phyloP scores from a whole-genome alignment of 2,113 vertebrate genomes.

The Mormyrus iriodes region DNA sequence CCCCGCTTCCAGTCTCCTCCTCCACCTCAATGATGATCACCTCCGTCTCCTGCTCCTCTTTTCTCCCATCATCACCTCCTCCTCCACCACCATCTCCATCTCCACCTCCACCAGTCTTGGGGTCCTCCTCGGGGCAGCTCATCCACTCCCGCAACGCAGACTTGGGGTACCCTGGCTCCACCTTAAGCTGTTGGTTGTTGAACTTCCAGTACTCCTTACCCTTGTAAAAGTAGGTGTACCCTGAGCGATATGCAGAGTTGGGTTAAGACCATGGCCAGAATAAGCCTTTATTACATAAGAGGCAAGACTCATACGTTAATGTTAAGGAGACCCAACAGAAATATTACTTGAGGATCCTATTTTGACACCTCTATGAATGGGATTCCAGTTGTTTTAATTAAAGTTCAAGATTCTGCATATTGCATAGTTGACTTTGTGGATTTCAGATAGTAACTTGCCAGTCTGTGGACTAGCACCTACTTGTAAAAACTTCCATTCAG shows the following conservation, averaged over 20 bases:
- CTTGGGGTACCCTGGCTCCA: constrained; percentile 82
- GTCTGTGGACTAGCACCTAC: not conserved
- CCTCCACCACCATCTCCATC: constrained; percentile 24
- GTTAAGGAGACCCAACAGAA: not conserved
- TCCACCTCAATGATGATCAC: constrained; percentile 73
- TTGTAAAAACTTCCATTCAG: not conserved
- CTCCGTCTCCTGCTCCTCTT: constrained; percentile 57
- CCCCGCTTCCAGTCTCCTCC: constrained; percentile 43
- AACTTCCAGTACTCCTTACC: constrained; percentile 89
- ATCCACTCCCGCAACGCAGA: constrained; percentile 80
- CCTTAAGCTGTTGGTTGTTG: constrained; percentile 80
- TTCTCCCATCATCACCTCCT: constrained; percentile 27
- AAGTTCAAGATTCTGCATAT: not conserved
- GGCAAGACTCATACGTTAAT: not conserved
- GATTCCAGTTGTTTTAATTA: not conserved
- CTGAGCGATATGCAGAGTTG: constrained; percentile 42
- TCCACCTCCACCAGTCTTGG: constrained; percentile 52
- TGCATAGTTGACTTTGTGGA: not conserved
- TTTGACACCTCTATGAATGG: not conserved
- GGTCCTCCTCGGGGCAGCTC: constrained; percentile 69
- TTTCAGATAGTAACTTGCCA: not conserved
- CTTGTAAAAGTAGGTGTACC: constrained; percentile 86
- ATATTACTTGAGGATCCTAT: not conserved
- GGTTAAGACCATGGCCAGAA: not conserved
- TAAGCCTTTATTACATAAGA: not conserved